Evolutionary conservation across 2,113 vertebrate genomes (phyloP).

Genomic region (Pachycephala philippinensis): DNA sequence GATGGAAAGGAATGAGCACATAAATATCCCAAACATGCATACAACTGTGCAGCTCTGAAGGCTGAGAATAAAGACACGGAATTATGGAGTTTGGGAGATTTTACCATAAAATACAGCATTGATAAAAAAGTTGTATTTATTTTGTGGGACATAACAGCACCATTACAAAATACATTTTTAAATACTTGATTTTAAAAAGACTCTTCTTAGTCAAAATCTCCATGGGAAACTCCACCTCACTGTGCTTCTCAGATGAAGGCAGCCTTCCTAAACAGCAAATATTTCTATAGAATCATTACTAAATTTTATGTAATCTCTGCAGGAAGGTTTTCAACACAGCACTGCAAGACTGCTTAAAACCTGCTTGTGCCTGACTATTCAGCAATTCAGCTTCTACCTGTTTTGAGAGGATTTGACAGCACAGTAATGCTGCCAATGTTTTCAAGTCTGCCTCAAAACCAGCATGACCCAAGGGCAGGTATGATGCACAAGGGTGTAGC

Average conservation of each 20-base stretch:
- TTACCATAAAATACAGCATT: neutral
- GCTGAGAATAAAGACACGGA: neutral
- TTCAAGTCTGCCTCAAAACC: neutral
- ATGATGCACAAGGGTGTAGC: neutral
- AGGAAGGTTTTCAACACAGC: neutral
- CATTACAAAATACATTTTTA: neutral
- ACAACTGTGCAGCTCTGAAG: neutral
- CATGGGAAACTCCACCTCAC: neutral
- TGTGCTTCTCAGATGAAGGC: neutral
- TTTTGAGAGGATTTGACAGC: neutral
- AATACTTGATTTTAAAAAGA: neutral
- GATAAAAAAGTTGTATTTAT: neutral
- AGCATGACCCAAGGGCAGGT: neutral
- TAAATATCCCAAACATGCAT: neutral
- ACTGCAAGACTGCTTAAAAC: neutral
- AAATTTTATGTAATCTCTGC: neutral
- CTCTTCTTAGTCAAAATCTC: neutral
- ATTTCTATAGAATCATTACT: neutral
- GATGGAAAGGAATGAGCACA: neutral
- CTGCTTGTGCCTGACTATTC: neutral
- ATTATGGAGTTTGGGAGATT: neutral
- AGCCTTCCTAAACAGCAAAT: neutral
- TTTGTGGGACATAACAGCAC: neutral
- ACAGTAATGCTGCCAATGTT: neutral
- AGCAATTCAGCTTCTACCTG: neutral